phyloP scores from a whole-genome alignment of 1,140 invertebrate genomes.

The Rhopalosiphum maidis region DNA sequence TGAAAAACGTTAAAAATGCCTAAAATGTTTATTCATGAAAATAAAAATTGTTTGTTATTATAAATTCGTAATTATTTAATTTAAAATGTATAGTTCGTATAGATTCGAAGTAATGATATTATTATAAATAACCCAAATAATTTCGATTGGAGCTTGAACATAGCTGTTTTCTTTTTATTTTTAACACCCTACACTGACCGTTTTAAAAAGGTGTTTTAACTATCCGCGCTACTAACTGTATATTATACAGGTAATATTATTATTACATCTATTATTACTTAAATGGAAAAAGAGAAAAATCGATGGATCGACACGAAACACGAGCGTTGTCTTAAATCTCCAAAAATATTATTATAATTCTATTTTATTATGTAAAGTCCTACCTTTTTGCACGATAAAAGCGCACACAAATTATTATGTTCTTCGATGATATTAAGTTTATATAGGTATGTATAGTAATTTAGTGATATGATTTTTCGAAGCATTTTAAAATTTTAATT shows the following conservation, averaged over 20 bases:
- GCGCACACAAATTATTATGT: too few relatives aligned
- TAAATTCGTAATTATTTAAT: background rate
- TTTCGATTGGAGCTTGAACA: background rate
- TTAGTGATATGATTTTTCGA: too few relatives aligned
- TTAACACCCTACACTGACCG: background rate
- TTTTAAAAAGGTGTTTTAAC: background rate
- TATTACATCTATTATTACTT: background rate
- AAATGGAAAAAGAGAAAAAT: background rate
- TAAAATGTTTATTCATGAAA: background rate
- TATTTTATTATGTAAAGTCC: too few relatives aligned
- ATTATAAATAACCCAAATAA: background rate
- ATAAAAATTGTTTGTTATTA: background rate
- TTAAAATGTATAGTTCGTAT: background rate
- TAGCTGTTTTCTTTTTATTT: background rate
- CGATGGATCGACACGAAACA: background rate
- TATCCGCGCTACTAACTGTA: background rate
- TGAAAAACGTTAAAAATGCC: background rate
- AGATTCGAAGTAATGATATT: background rate
- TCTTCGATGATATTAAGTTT: too few relatives aligned
- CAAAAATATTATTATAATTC: too few relatives aligned
- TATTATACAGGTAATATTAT: background rate
- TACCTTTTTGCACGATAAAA: too few relatives aligned
- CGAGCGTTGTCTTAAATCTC: background rate
- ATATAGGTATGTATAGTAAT: too few relatives aligned
- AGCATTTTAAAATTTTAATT: too few relatives aligned